A percentile compares a stretch with the other conserved stretches of the same genome.
Conservation (phyloP, 35 echinoderm and acorn worm genomes). For the Ophioderma brevispina region DNA sequence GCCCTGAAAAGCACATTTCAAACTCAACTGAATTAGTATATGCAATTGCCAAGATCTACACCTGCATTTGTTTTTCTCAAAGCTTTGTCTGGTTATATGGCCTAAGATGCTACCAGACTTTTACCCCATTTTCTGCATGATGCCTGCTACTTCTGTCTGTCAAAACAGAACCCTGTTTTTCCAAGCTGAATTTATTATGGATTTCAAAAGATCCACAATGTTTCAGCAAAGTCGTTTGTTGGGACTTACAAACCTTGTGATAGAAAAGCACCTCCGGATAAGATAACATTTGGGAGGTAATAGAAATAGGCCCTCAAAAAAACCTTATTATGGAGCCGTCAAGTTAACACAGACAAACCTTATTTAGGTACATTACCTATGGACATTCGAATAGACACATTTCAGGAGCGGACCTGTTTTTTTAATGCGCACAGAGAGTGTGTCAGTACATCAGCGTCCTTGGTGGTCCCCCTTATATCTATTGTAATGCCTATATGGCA, state of each 20-base stretch:
- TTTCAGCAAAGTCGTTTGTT: neutral
- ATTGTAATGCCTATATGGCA: no score
- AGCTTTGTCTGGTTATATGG: neutral
- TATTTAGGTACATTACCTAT: no score
- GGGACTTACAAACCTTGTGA: neutral
- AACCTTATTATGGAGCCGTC: neutral
- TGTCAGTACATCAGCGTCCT: no score
- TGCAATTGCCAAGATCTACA: neutral
- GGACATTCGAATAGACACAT: no score
- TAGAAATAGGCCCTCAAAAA: neutral
- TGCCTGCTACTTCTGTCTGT: constrained; percentile 3
- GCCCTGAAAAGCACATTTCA: neutral
- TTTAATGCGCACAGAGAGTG: no score
- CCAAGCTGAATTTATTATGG: constrained; percentile 12
- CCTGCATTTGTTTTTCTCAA: neutral
- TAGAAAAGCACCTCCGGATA: neutral
- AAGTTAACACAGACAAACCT: no score
- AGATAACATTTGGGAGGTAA: neutral
- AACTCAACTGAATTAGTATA: neutral
- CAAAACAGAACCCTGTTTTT: neutral
- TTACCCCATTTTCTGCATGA: neutral
- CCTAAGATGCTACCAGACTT: neutral
- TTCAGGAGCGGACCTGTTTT: no score
- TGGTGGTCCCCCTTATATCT: no score
- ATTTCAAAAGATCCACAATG: constrained; percentile 4